phyloP scores from a whole-genome alignment of 2,797 vertebrate genomes.

The Amblyraja radiata region DNA sequence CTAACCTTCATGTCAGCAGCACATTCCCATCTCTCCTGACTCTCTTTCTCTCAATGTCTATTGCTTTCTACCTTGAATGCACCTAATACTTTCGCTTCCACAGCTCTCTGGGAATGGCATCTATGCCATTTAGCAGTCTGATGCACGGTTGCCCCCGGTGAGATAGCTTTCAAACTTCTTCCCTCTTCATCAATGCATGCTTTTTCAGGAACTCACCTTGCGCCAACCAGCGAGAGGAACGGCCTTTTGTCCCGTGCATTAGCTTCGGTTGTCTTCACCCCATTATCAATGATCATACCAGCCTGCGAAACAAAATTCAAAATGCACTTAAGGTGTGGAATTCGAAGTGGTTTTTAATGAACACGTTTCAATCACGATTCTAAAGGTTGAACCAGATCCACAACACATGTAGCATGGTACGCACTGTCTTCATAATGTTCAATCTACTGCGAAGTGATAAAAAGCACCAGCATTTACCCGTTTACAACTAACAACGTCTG shows the following conservation, averaged over 20 bases:
- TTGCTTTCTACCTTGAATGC: too few relatives aligned
- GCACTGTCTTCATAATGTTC: not conserved
- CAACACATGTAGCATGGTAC: not conserved
- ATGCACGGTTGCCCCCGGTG: not conserved
- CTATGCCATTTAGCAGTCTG: too few relatives aligned
- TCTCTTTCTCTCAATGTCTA: too few relatives aligned
- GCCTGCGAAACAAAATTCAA: constrained; percentile 58
- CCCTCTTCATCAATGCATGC: not conserved
- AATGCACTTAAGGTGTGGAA: not conserved
- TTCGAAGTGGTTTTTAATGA: not conserved
- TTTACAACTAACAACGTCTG: not conserved
- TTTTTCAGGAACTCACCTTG: constrained; percentile 65
- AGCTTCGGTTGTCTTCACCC: constrained; percentile 86
- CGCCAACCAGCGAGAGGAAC: constrained; percentile 79
- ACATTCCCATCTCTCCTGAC: too few relatives aligned
- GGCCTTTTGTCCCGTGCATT: constrained; percentile 89
- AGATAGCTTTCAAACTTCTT: not conserved
- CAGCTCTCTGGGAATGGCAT: too few relatives aligned
- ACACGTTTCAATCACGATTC: not conserved
- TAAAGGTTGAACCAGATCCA: not conserved
- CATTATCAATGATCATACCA: constrained; percentile 93
- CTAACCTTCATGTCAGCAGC: too few relatives aligned
- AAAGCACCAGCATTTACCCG: not conserved
- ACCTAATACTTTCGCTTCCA: too few relatives aligned
- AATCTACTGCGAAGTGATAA: not conserved